Conservation (phyloP, 2,113 vertebrate genomes). For the Scomber scombrus region DNA sequence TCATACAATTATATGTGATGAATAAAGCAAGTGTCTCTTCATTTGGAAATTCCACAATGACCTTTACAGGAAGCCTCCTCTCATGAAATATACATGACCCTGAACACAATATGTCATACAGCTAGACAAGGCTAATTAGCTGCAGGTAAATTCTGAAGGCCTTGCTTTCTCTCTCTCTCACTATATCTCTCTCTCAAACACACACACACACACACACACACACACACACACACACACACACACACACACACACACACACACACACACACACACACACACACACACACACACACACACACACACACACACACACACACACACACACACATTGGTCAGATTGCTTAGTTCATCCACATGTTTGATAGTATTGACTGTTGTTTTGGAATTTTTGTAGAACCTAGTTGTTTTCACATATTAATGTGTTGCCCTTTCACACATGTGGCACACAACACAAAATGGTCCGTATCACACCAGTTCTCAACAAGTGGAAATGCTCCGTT, state of each 20-base stretch:
- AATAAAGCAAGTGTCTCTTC: constrained; percentile 81
- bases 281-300: constrained; percentile 19
- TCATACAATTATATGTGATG: constrained; percentile 69
- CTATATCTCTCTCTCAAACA: not conserved
- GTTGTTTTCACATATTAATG: too few relatives aligned
- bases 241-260: constrained; percentile 7
- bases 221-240: constrained; percentile 20
- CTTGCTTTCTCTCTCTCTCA: constrained; percentile 20
- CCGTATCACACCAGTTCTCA: too few relatives aligned
- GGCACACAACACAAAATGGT: too few relatives aligned
- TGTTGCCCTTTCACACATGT: too few relatives aligned
- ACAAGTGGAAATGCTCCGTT: too few relatives aligned
- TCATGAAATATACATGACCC: constrained; percentile 83
- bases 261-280: constrained; percentile 20
- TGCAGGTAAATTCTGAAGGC: constrained; percentile 73
- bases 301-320: not conserved
- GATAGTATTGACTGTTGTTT: constrained; percentile 28
- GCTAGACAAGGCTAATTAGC: constrained; percentile 78
- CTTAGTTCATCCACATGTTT: constrained; percentile 13
- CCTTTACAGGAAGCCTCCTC: constrained; percentile 76
- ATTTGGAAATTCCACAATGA: constrained; percentile 79
- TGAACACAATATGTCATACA: constrained; percentile 78
- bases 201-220: constrained; percentile 7
- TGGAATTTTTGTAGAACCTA: not conserved
- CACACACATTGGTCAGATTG: constrained; percentile 36